These are phyloP conservation scores for Cichladusa arquata DNA, from an alignment of 2,113 vertebrate genomes.

Conservation along the genomic window DNA sequence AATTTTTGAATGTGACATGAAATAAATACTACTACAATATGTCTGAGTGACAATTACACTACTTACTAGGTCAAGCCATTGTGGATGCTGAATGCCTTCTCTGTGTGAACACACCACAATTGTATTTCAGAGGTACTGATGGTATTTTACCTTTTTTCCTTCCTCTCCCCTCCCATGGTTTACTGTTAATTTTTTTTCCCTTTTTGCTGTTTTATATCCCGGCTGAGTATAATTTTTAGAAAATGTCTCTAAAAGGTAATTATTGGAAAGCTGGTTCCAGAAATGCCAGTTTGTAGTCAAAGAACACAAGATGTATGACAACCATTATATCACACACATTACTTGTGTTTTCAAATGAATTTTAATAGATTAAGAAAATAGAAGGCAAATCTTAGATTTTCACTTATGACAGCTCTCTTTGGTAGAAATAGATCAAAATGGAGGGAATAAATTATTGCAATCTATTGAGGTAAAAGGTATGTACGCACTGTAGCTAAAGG, in stretches of 20 bases:
- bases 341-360: not conserved
- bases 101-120: not conserved
- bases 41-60: not conserved
- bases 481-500: not conserved
- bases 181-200: not conserved
- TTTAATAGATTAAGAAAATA: not conserved
- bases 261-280: not conserved
- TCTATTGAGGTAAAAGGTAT: not conserved
- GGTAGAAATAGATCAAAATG: not conserved
- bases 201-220: not conserved
- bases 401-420: not conserved
- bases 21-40: not conserved
- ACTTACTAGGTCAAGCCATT: slow-evolving; percentile 22
- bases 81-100: not conserved
- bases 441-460: not conserved
- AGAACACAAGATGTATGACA: not conserved
- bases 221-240: not conserved
- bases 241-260: not conserved
- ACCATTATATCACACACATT: not conserved
- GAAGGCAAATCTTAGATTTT: not conserved
- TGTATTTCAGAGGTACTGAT: not conserved
- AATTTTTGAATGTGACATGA: not conserved
- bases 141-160: not conserved
- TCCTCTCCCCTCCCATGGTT: not conserved
- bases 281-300: not conserved